Percentiles rank a stretch among this genome's conserved stretches.
phyloP scores from a whole-genome alignment of 2,888 invertebrate species.

The Ochropacha duplaris region DNA sequence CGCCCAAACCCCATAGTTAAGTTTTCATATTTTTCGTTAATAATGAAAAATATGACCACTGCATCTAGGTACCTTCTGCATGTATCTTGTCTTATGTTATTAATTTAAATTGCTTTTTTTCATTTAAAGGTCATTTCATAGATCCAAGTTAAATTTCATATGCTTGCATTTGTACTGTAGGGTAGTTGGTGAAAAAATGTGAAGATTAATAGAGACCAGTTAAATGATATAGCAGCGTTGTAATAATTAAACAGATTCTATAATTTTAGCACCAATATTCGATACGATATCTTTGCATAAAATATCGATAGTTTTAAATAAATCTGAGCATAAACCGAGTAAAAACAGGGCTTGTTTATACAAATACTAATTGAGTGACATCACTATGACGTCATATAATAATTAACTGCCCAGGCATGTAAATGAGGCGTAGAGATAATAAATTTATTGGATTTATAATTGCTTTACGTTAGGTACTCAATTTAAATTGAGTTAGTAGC shows the following conservation, averaged over 20 bases:
- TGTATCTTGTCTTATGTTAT: too few relatives aligned
- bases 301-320: background rate
- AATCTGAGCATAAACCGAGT: background rate
- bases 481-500: background rate
- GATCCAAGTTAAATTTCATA: too few relatives aligned
- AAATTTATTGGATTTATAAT: constrained; percentile 3
- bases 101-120: too few relatives aligned
- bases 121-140: too few relatives aligned
- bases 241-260: background rate
- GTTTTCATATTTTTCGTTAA: too few relatives aligned
- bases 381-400: constrained; percentile 1
- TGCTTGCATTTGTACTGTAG: background rate
- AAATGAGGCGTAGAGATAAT: constrained; percentile 4
- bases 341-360: background rate
- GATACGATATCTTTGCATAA: background rate
- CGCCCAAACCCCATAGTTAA: too few relatives aligned
- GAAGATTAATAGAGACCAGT: too few relatives aligned
- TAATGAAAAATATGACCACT: too few relatives aligned
- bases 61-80: too few relatives aligned
- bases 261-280: background rate
- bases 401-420: constrained; percentile 2
- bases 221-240: background rate
- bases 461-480: background rate
- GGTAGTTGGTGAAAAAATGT: too few relatives aligned
- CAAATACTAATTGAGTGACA: constrained; percentile 3